Percentiles rank a stretch among this genome's conserved stretches.
Evolutionary conservation across 1,140 invertebrate species (phyloP).

Genomic region (Anoplolepis gracilipes): DNA sequence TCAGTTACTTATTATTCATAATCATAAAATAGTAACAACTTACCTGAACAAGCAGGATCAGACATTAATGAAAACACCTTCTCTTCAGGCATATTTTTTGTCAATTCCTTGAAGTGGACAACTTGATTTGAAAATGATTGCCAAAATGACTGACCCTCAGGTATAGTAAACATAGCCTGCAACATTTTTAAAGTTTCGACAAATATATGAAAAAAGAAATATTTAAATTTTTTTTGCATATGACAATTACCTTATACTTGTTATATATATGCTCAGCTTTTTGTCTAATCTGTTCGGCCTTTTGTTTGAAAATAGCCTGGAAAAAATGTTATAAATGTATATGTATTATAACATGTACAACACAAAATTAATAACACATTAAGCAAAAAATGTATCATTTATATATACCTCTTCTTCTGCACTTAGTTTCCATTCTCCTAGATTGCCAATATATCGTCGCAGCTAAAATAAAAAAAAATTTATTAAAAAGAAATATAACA

Average conservation of each 20-base stretch:
- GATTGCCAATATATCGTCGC: conserved; percentile 91
- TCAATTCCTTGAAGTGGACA: conserved; percentile 86
- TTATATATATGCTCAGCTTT: conserved; percentile 89
- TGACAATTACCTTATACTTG: conserved; percentile 87
- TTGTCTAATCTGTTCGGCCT: conserved; percentile 89
- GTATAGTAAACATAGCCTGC: conserved; percentile 85
- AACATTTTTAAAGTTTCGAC: conserved; percentile 57
- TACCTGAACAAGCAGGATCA: conserved; percentile 81
- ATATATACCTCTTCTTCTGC: conserved; percentile 86
- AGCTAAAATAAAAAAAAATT: conserved; percentile 81
- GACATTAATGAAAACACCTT: conserved; percentile 86
- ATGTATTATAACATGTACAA: not conserved
- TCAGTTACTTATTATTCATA: not conserved
- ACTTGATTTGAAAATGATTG: conserved; percentile 87
- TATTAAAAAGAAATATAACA: not conserved
- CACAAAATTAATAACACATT: conserved; percentile 9
- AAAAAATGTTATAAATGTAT: conserved; percentile 48
- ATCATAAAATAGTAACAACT: not conserved
- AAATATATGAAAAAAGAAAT: conserved; percentile 51
- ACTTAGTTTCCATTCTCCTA: conserved; percentile 89
- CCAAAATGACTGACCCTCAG: conserved; percentile 87
- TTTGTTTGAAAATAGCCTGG: conserved; percentile 87
- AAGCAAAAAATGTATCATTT: not conserved
- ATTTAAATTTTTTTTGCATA: conserved; percentile 43
- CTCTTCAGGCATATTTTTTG: conserved; percentile 87